Conservation (phyloP, 2,797 vertebrate species). For the Siniperca undulata region DNA sequence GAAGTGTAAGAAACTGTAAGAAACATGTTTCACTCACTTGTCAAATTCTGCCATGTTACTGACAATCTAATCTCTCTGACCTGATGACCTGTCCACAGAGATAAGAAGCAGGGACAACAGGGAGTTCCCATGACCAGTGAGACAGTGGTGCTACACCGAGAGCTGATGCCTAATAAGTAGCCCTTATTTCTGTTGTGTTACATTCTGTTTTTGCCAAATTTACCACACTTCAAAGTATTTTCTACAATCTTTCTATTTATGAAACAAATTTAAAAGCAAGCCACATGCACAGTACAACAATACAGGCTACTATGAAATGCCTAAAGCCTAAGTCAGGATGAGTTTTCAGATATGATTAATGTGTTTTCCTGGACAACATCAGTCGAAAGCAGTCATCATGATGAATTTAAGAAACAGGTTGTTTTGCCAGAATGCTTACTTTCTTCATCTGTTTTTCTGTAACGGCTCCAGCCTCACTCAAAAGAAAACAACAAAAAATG, state of each 20-base stretch:
- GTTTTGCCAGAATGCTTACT: background rate
- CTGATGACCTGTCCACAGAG: conserved; percentile 71
- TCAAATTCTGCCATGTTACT: conserved; percentile 71
- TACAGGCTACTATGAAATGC: background rate
- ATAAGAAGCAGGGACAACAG: conserved; percentile 69
- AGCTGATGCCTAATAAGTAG: conserved; percentile 20
- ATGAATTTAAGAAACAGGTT: conserved; percentile 31
- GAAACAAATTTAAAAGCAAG: conserved; percentile 13
- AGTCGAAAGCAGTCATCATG: background rate
- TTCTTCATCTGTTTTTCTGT: conserved; percentile 43
- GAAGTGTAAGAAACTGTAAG: conserved; percentile 64
- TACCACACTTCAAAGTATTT: background rate
- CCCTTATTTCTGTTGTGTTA: background rate
- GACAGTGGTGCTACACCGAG: conserved; percentile 21
- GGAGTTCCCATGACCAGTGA: conserved; percentile 49
- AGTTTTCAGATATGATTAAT: conserved; percentile 9
- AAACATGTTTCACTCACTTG: conserved; percentile 76
- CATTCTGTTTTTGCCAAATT: conserved; percentile 3
- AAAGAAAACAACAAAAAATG: conserved; percentile 38
- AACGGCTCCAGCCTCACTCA: conserved; percentile 24
- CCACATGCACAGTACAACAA: background rate
- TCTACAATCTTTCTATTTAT: background rate
- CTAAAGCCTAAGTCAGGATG: background rate
- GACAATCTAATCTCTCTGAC: conserved; percentile 81
- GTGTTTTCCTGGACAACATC: conserved; percentile 5